phyloP scores from a whole-genome alignment of 2,797 vertebrate genomes.

The Coluber constrictor region DNA sequence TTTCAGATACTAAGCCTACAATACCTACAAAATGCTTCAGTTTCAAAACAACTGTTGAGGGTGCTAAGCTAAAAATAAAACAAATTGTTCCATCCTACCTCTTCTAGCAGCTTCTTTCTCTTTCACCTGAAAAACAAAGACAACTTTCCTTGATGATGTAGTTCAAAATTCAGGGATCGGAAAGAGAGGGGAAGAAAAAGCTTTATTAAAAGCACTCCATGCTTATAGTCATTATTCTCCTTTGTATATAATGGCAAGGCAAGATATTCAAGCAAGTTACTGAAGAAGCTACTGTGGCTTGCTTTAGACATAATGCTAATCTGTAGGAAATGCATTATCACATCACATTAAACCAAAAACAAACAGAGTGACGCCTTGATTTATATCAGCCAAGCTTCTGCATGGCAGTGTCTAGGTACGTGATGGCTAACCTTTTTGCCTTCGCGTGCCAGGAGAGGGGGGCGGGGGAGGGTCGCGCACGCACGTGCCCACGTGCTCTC shows the following conservation, averaged over 20 bases:
- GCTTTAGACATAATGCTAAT: not conserved
- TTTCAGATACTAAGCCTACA: not conserved
- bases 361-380: not conserved
- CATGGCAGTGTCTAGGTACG: not conserved
- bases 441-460: too few relatives aligned
- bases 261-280: not conserved
- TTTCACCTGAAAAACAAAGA: not conserved
- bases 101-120: not conserved
- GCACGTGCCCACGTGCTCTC: too few relatives aligned
- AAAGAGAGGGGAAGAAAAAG: not conserved
- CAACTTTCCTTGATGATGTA: not conserved
- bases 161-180: not conserved
- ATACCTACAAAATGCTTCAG: not conserved
- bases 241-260: not conserved
- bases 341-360: not conserved
- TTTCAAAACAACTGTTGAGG: not conserved
- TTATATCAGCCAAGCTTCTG: not conserved
- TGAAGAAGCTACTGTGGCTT: not conserved
- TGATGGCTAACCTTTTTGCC: too few relatives aligned
- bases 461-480: too few relatives aligned
- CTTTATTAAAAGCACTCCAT: not conserved
- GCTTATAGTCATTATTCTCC: not conserved
- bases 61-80: not conserved
- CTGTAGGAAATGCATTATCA: not conserved
- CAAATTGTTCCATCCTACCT: not conserved